phyloP scores from a whole-genome alignment of 2,113 vertebrate species.

The Odontesthes bonariensis region DNA sequence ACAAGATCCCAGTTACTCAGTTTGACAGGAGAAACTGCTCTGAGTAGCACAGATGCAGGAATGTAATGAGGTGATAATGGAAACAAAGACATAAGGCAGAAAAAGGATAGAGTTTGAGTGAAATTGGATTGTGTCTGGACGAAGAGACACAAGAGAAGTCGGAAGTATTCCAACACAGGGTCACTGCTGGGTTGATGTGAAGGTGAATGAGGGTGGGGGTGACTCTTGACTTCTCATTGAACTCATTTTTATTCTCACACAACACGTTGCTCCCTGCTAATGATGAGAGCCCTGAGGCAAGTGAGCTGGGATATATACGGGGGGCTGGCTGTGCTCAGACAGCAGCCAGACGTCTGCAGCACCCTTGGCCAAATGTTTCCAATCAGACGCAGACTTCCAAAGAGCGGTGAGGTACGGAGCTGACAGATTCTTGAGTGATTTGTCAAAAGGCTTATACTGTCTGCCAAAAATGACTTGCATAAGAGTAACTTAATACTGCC shows the following conservation, averaged over 20 bases:
- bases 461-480: slow-evolving; percentile 34
- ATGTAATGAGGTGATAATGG: slow-evolving; percentile 12
- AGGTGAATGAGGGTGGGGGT: neutral
- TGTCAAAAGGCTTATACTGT: slow-evolving; percentile 39
- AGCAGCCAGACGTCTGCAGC: slow-evolving; percentile 60
- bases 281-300: slow-evolving; percentile 73
- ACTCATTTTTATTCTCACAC: slow-evolving; percentile 71
- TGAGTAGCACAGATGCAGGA: neutral
- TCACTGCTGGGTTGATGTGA: slow-evolving; percentile 31
- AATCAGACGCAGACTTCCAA: slow-evolving; percentile 58
- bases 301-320: slow-evolving; percentile 41
- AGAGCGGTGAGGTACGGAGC: slow-evolving; percentile 39
- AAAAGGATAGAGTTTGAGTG: slow-evolving; percentile 6
- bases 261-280: slow-evolving; percentile 64
- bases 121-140: slow-evolving; percentile 8
- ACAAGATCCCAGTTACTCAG: neutral
- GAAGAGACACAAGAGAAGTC: slow-evolving; percentile 21
- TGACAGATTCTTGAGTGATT: slow-evolving; percentile 44
- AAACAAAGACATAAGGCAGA: slow-evolving; percentile 15
- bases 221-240: slow-evolving; percentile 70
- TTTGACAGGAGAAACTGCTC: slow-evolving; percentile 8
- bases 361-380: slow-evolving; percentile 59
- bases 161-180: slow-evolving; percentile 35
- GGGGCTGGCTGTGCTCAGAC: slow-evolving; percentile 54
- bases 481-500: slow-evolving; percentile 23